Percentiles rank a stretch among this genome's conserved stretches.
Evolutionary conservation across 2,113 vertebrate genomes (phyloP).

Genomic region (Oreochromis spilurus): DNA sequence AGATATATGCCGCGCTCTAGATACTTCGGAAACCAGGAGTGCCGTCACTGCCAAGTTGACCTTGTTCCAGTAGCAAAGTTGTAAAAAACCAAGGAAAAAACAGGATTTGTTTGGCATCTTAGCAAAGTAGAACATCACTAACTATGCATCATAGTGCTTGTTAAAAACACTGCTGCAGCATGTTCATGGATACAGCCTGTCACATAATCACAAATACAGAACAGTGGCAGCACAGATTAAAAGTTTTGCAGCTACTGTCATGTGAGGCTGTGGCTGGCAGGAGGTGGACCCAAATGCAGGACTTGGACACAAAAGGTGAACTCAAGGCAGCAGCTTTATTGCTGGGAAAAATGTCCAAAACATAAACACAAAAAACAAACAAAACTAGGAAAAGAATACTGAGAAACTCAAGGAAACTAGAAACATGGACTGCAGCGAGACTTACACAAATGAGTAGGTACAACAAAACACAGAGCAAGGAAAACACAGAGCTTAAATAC

Average conservation of each 20-base stretch:
- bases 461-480: neutral
- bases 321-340: neutral
- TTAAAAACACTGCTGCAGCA: neutral
- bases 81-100: neutral
- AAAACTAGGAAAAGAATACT: neutral
- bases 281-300: neutral
- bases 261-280: neutral
- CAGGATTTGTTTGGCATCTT: neutral
- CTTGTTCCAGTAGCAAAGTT: neutral
- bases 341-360: neutral
- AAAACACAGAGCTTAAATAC: neutral
- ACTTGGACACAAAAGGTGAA: neutral
- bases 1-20: neutral
- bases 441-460: neutral
- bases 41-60: neutral
- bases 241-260: neutral
- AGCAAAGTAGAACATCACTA: neutral
- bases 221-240: neutral
- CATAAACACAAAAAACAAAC: neutral
- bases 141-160: neutral
- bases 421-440: neutral
- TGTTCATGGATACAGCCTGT: neutral
- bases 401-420: neutral
- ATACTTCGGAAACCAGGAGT: neutral
- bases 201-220: neutral